Conservation (phyloP, 1,140 invertebrate species). For the Drosophila yakuba region DNA sequence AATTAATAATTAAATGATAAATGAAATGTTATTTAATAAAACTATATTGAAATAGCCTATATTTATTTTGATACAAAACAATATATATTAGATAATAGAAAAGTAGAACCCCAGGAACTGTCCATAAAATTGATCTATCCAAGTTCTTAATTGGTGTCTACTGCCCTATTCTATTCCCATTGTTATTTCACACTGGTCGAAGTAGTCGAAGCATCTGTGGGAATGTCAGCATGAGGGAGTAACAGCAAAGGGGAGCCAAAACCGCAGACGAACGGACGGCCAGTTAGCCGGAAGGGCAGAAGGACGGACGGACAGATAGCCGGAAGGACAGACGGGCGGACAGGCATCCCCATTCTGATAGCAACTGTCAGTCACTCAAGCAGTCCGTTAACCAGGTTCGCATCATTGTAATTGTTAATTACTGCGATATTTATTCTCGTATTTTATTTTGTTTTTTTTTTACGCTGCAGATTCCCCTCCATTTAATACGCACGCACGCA, state of each 20-base stretch:
- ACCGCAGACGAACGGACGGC: slow-evolving; percentile 20
- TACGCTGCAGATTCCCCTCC: neutral
- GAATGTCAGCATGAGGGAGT: slow-evolving; percentile 28
- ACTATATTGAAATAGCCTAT: too few species aligned
- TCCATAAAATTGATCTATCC: neutral
- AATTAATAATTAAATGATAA: neutral
- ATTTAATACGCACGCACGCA: slow-evolving; percentile 53
- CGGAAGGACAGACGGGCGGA: slow-evolving; percentile 16
- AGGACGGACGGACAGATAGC: neutral
- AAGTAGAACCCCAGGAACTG: neutral
- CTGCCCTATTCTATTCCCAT: slow-evolving; percentile 18
- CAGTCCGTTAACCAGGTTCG: slow-evolving; percentile 63
- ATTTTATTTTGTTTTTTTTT: neutral
- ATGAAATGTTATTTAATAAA: too few species aligned
- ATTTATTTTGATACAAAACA: too few species aligned
- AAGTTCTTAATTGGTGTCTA: neutral
- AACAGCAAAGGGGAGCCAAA: slow-evolving; percentile 17
- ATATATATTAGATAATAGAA: too few species aligned
- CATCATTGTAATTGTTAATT: slow-evolving; percentile 83
- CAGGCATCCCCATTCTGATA: slow-evolving; percentile 54
- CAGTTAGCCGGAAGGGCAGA: neutral
- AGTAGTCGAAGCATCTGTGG: slow-evolving; percentile 17
- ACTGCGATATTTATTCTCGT: slow-evolving; percentile 60
- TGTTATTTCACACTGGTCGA: slow-evolving; percentile 32
- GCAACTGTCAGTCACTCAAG: slow-evolving; percentile 76